Base-by-base conservation (phyloP, 2,888 invertebrate species). In the Resseliella maxima region DNA sequence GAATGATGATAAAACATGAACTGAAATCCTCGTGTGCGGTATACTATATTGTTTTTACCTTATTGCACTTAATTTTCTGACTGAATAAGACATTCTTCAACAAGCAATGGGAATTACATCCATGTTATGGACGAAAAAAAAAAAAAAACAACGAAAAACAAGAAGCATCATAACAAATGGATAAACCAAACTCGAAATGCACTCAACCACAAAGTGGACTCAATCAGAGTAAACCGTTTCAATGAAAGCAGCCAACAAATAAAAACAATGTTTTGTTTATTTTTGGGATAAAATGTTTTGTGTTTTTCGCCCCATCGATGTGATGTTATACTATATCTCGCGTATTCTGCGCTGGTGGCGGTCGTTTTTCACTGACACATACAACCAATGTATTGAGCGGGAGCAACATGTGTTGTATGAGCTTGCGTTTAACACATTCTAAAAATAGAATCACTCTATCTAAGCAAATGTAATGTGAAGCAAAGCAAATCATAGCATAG, bases 211-310 rank as follows among this genome's bases (percentile, higher is more conserved):
- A 72, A 72, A 72, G 72, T 72, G 31, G 31, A 72, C 31, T 72
- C 72, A 72, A 72, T 72, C 72, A 59, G 24, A 59, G 59, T 27
- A n/a, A 59, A n/a, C 27, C 59, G 31, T 31, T 72, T 72, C 72
- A 31, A 59, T 12, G 24, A 27, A 59, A 59, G 15, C 59, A 27
- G 31, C 10, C 31, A 72, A 31, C 35, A 72, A 72, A 72, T 72
- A 27, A 31, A 72, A 72, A 72, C 72, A 72, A 72, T 72, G 72
- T 72, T 72, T 72, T 72, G 72, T 72, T 72, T 72, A 72, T 72
- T 72, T 72, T 72, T 31, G 72, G 31, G 72, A 72, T 72, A 31
- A 31, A 35, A n/a, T n/a, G 24, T 59, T 59, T 2, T 72, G 72
- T 72, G 31, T 72, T 72, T 72, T 72, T 31, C 24, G n/a, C 12